Conservation (phyloP, 2,888 invertebrate species). For the Doris montereyensis region DNA sequence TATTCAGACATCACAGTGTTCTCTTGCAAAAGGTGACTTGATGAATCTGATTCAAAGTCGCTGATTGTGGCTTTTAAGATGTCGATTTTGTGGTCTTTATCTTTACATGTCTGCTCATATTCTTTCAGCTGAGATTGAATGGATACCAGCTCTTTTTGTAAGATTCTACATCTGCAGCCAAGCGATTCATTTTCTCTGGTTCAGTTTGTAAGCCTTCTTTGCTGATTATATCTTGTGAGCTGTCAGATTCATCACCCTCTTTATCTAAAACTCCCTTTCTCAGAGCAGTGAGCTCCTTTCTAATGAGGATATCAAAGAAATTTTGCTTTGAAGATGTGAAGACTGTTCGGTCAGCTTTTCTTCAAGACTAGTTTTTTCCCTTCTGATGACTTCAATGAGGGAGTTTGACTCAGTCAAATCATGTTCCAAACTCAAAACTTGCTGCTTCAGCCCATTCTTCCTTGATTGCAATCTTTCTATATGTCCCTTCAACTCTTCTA, state of each 20-base stretch:
- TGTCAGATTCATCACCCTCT: too few species aligned
- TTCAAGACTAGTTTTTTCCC: conserved; percentile 14
- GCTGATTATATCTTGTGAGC: too few species aligned
- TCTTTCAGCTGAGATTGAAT: conserved; percentile 34
- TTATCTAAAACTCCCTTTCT: too few species aligned
- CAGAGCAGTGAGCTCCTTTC: too few species aligned
- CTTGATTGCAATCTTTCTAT: conserved; percentile 39
- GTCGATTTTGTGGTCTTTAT: conserved; percentile 46
- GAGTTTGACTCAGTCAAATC: conserved; percentile 11
- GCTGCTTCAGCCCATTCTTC: conserved; percentile 29
- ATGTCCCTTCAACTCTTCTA: conserved; percentile 33
- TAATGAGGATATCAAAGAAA: background rate
- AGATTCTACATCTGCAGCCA: background rate
- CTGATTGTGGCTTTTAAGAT: conserved; percentile 44
- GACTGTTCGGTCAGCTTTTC: background rate
- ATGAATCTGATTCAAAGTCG: conserved; percentile 40
- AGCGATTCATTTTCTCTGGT: conserved; percentile 49
- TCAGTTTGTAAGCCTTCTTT: too few species aligned
- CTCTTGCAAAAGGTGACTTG: background rate
- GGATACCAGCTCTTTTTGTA: background rate
- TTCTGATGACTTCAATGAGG: background rate
- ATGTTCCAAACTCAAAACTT: conserved; percentile 40
- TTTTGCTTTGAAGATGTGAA: background rate
- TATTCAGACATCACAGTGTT: background rate
- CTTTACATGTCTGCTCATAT: conserved; percentile 42